These are phyloP conservation scores for Antechinus stuartii DNA, from an alignment of 2,113 vertebrate genomes.

Conservation along the genomic window DNA sequence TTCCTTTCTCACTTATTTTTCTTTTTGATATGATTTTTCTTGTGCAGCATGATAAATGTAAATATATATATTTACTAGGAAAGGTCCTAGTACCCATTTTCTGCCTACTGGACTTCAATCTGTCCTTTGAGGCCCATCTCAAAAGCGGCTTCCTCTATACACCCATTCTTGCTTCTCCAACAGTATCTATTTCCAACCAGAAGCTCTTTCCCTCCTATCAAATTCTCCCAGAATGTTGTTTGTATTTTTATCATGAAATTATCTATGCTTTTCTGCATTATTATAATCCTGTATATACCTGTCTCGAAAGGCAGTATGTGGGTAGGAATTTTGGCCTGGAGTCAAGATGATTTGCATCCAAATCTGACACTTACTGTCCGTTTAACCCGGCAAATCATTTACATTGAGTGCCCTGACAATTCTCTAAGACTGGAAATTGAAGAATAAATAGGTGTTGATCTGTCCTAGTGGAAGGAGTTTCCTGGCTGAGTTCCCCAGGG, in stretches of 20 bases:
- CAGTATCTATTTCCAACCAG: no score
- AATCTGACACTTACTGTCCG: neutral
- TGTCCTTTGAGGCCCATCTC: no score
- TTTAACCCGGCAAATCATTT: neutral
- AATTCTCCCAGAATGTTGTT: no score
- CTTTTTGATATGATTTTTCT: no score
- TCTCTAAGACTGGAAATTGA: neutral
- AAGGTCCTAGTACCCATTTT: no score
- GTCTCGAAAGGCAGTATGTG: neutral
- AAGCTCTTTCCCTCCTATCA: no score
- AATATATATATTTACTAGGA: no score
- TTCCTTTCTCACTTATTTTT: no score
- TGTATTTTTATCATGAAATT: neutral
- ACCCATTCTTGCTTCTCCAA: no score
- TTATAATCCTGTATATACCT: neutral
- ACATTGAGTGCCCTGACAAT: neutral
- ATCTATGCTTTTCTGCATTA: neutral
- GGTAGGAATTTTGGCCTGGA: neutral
- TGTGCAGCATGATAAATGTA: no score
- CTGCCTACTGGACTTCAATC: no score
- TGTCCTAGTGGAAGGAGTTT: neutral
- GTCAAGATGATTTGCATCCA: neutral
- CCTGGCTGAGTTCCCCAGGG: neutral
- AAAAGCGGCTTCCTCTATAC: no score
- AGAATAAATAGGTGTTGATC: neutral